A percentile compares a stretch with the other conserved stretches of the same genome.
phyloP scores from a whole-genome alignment of 2,888 invertebrate genomes.

The Andrena bucephala region DNA sequence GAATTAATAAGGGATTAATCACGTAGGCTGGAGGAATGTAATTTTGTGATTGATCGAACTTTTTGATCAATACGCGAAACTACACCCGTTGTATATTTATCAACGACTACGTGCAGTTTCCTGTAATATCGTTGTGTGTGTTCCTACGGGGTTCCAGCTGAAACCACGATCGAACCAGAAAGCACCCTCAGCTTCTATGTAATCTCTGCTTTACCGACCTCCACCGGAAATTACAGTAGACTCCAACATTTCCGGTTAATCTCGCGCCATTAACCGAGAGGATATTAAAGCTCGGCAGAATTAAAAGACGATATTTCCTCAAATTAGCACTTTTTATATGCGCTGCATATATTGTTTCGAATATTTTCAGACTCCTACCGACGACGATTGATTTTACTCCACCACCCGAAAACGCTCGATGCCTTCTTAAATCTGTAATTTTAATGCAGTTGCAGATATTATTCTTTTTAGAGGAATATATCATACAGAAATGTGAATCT shows the following conservation, averaged over 20 bases:
- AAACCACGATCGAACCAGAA: conserved; percentile 50
- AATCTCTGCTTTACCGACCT: conserved; percentile 74
- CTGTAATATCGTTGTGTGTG: conserved; percentile 64
- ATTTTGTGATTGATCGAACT: background rate
- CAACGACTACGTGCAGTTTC: conserved; percentile 61
- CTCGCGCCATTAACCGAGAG: conserved; percentile 52
- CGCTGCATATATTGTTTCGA: background rate
- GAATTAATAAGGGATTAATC: background rate
- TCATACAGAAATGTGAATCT: no score
- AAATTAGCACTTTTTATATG: conserved; percentile 25
- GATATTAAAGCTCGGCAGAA: conserved; percentile 64
- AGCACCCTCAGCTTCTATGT: conserved; percentile 47
- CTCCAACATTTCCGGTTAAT: conserved; percentile 73
- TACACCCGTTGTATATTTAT: conserved; percentile 29
- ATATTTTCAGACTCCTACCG: no score
- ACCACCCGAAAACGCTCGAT: no score
- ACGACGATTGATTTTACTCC: no score
- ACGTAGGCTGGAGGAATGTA: background rate
- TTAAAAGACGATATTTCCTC: conserved; percentile 66
- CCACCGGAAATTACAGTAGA: conserved; percentile 66
- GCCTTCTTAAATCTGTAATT: no score
- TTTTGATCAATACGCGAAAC: conserved; percentile 2
- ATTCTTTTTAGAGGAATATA: no score
- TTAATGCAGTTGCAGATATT: no score
- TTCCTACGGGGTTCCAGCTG: conserved; percentile 49